Base-by-base conservation (phyloP, 2,888 invertebrate species). In the Hemaris fuciformis region DNA sequence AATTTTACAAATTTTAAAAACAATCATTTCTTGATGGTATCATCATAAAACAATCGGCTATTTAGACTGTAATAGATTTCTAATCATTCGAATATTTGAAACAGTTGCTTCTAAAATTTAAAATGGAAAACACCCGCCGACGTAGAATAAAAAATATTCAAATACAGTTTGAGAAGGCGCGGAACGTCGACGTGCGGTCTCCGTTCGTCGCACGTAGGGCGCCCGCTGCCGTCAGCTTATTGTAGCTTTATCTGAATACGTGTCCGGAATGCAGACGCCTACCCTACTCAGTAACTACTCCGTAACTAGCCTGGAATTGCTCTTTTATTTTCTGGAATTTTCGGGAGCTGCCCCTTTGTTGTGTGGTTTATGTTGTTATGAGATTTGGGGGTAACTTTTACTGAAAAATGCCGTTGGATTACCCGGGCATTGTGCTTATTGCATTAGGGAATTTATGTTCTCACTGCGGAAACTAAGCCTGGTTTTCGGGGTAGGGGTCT, bases 211-310 rank as follows among this genome's bases (percentile, higher is more conserved):
- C 53, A 53, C 53, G 53, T 53, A 48, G 27, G 13, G 41, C n/a
- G 8, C 3, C n/a, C 48, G 53, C 53, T 27, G 53, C 53, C 53
- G 53, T 53, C 53, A 53, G 43, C 58, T 42, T 27, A 59, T 59
- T 59, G 41, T 43, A 43, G 58, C 58, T 43, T 59, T 43, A 59
- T 59, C 58, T 27, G 43, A 27, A 42, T 43, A 59, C 58, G 58
- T 59, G 58, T 18, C 43, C 18, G 20, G 43, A 59, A 59, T 59
- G 23, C 43, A 18, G 23, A 41, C 23, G 31, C 31, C 15, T 15
- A 53, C 53, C 53, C 31, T 53, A 53, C 53, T 53, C 31, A 31
- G 53, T 53, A 53, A 53, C 53, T 53, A 53, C 53, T 27, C 18
- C 10, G 27, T 53, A 31, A 53, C 53, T 53, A 53, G 53, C 53